Conservation (phyloP, 2,113 vertebrate species). For the Corvus cornix region DNA sequence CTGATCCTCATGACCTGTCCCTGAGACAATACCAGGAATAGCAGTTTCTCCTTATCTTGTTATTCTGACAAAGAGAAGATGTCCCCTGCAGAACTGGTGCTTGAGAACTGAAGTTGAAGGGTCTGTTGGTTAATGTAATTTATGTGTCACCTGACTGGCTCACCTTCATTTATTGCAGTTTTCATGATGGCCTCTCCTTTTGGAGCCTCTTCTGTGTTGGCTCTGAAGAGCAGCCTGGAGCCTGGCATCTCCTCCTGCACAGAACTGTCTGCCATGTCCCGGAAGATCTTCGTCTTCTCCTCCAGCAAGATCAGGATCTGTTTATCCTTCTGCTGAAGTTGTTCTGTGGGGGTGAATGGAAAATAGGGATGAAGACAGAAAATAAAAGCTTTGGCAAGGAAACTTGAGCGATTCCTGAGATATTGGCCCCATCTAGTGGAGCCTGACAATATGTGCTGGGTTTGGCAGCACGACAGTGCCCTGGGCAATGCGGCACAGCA, state of each 20-base stretch:
- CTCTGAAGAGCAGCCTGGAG: conserved; percentile 82
- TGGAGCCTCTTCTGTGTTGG: conserved; percentile 82
- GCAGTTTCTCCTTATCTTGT: neutral
- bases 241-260: conserved; percentile 70
- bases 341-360: conserved; percentile 71
- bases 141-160: neutral
- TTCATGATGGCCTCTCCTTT: conserved; percentile 89
- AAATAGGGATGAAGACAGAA: neutral
- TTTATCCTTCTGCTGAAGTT: conserved; percentile 90
- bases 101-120: neutral
- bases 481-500: neutral
- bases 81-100: neutral
- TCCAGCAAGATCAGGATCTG: conserved; percentile 89
- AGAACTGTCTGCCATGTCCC: conserved; percentile 84
- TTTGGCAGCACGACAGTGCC: neutral
- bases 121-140: neutral
- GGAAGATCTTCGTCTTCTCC: conserved; percentile 91
- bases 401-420: neutral
- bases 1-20: neutral
- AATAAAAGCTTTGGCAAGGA: neutral
- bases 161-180: conserved; percentile 90
- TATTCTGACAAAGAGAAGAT: neutral
- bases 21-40: neutral
- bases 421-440: conserved; percentile 62
- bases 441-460: neutral